Base-by-base conservation (phyloP, 2,113 vertebrate species). In the Urocolius indicus region DNA sequence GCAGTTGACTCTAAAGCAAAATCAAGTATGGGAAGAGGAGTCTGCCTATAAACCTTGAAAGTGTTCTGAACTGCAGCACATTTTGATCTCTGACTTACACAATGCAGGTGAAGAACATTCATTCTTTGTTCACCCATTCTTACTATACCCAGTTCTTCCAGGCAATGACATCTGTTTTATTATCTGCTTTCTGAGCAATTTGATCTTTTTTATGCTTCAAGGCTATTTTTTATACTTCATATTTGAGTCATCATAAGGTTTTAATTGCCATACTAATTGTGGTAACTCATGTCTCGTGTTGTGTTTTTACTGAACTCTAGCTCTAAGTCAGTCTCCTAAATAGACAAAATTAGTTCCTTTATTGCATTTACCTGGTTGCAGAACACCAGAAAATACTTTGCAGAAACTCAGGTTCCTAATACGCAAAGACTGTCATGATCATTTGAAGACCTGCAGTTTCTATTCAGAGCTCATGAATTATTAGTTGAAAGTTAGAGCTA, bases 171-270 rank as follows among this genome's bases (percentile, higher is more conserved):
- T 43, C 20, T 46, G 48, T 58, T 94, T 85, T 78, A 68, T 84
- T 84, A 61, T 76, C 45, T 68, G 26, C 54, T 91, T 95, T 87
- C 58, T 89, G 59, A 93, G 81, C 8, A 79, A 76, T 62, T 81
- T 72, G 30, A 80, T 93, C 20, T 62, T 85, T 79, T 43, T 26
- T 46, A 7, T 55, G 16, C 18, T 95, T 88, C 76, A 71, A 80
- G 61, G 12, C 51, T 74, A 51, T 16, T 89, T 93, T 87, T 76
- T 45, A 94, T 59, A 78, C 11, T 63, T 76, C 15, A 55, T 38
- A 20, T 59, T 45, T 85, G 71, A 95, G 59, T 91, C 67, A 86
- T 58, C 51, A 55, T 14, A 83, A 29, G 13, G 18, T 63, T 95
- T 93, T 94, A 85, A 71, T 94, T 88, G 49, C 69, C 48, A 36